Conservation (phyloP, 2,888 invertebrate species). For the Spicauda simplicius region DNA sequence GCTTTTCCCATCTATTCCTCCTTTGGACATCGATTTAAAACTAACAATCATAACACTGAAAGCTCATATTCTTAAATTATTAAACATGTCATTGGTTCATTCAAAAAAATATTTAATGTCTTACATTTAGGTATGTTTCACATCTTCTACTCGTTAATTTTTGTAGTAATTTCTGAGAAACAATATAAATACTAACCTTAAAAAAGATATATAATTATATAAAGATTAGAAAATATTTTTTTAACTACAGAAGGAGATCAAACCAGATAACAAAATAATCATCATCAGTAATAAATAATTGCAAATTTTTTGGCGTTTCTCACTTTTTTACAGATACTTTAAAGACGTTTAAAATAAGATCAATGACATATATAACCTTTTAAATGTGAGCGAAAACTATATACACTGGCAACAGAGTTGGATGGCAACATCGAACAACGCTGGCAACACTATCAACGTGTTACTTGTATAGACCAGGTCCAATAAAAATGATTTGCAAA, state of each 20-base stretch:
- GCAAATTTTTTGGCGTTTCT: neutral
- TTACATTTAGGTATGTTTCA: no score
- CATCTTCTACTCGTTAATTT: no score
- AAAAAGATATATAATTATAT: no score
- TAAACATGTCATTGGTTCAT: neutral
- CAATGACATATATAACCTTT: neutral
- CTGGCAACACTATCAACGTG: neutral
- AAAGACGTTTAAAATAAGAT: neutral
- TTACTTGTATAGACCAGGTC: neutral
- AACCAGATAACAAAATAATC: no score
- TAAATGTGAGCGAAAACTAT: neutral
- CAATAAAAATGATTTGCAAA: neutral
- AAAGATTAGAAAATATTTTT: no score
- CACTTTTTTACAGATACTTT: neutral
- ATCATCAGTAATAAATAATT: no score
- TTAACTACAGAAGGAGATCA: no score
- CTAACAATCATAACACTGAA: neutral
- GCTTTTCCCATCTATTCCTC: neutral
- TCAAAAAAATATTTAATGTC: no score
- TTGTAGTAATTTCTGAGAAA: no score
- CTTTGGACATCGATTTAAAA: neutral
- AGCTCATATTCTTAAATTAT: neutral
- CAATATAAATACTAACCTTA: no score
- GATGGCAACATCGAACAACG: neutral
- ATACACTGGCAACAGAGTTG: constrained; percentile 1